phyloP scores from a whole-genome alignment of 2,113 vertebrate genomes.

The Procavia capensis region DNA sequence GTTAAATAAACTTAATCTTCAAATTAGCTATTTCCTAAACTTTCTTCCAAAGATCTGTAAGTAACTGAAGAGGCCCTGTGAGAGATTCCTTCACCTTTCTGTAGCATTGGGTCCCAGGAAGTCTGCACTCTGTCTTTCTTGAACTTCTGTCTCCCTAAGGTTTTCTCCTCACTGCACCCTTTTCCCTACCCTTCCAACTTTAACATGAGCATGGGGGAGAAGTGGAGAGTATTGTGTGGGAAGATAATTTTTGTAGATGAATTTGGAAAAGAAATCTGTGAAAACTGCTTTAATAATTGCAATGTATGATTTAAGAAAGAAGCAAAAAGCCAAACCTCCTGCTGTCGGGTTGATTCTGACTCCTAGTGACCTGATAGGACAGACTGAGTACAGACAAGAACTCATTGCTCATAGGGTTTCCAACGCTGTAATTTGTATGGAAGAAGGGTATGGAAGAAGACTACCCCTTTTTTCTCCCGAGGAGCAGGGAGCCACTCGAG shows the following conservation, averaged over 20 bases:
- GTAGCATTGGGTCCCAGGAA: conserved; percentile 28
- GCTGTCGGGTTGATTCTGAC: not conserved
- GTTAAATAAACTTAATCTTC: conserved; percentile 55
- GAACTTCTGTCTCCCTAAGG: conserved; percentile 63
- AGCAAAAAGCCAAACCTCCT: not conserved
- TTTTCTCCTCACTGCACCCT: not conserved
- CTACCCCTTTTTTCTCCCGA: not conserved
- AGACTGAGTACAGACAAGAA: not conserved
- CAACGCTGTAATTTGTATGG: not conserved
- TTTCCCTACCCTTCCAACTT: not conserved
- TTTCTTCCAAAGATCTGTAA: conserved; percentile 48
- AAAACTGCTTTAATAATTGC: not conserved
- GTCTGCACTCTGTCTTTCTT: conserved; percentile 61
- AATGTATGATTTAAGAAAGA: not conserved
- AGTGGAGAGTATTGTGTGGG: not conserved
- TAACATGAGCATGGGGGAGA: not conserved
- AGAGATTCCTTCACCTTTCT: conserved; percentile 62
- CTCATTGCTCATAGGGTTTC: not conserved
- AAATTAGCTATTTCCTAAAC: conserved; percentile 42
- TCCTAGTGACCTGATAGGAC: not conserved
- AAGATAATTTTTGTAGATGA: not conserved
- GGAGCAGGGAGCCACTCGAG: too few relatives aligned
- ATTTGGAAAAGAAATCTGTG: not conserved
- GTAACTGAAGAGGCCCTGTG: conserved; percentile 43
- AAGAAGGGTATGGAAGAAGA: not conserved